Base-by-base conservation (phyloP, 2,113 vertebrate species). In the Pithys albifrons region DNA sequence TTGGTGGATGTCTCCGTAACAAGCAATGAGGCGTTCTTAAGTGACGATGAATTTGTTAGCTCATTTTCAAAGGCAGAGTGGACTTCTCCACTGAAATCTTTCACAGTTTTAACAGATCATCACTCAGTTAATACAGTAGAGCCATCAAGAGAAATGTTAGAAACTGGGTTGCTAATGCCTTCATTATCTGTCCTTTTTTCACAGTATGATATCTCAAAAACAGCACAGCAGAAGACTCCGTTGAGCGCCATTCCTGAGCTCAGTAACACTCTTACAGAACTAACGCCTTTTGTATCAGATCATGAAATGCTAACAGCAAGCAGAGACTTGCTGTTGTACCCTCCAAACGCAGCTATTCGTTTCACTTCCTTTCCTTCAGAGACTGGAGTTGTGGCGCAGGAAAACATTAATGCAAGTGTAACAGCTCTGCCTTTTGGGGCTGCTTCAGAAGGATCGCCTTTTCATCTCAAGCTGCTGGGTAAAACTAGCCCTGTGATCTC, bases 31-130 rank as follows among this genome's bases (percentile, higher is more conserved):
- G 96, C 91, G 22, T 89, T 96, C 72, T 20, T 96, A 11, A 96
- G 85, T 37, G 96, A 95, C 0, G 39, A 97, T 41, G 96, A 97
- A 70, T 98, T 98, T 95, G 93, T 97, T 73, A 98, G 96, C 95
- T 97, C 96, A 6, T 77, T 98, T 93, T 97, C 97, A 49, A 98
- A 98, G 59, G 73, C 89, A 43, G 96, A 74, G 52, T 97, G 97
- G 97, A 95, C 95, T 88, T 74, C 96, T 89, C 95, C 95, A 1
- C 69, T 95, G 69, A 91, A 96, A 74, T 93, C 92, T 71, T 95
- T 95, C 35, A 57, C 95, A 22, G 70, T 92, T 96, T 52, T 97
- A 17, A 12, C 84, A 33, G 91, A 52, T 72, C 46, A 82, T 73
- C 10, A 75, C 85, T 95, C 95, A 35, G 88, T 59, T 93, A 91